These are phyloP conservation scores for Halisarca cf. caerulea DNA, from an alignment of 37 sponge, comb jelly and placozoan genomes.

Conservation along the genomic window DNA sequence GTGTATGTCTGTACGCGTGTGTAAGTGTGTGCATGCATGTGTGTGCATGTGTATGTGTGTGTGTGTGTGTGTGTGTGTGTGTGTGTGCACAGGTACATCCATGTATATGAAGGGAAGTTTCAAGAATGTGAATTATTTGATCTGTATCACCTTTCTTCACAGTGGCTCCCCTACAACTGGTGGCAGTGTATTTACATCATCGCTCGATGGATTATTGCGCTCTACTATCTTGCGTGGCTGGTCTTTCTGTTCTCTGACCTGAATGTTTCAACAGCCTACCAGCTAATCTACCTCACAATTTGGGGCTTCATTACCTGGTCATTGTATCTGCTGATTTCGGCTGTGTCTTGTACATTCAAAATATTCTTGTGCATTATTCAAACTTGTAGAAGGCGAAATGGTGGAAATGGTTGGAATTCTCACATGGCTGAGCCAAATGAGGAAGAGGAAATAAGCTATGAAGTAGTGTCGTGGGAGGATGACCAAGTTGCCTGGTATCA, in stretches of 20 bases:
- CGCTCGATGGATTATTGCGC: slow-evolving; percentile 47
- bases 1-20: no score
- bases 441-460: neutral
- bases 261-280: neutral
- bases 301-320: slow-evolving; percentile 47
- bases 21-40: no score
- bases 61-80: no score
- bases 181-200: slow-evolving; percentile 52
- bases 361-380: neutral
- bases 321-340: slow-evolving; percentile 47
- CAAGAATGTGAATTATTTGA: no score
- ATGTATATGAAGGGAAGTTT: no score
- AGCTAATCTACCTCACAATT: slow-evolving; percentile 76
- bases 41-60: no score
- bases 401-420: neutral
- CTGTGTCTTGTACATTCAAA: slow-evolving; percentile 33
- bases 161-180: slow-evolving; percentile 73
- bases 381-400: neutral
- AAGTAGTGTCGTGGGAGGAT: neutral
- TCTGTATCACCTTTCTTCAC: no score
- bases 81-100: no score
- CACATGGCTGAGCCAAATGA: neutral
- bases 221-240: slow-evolving; percentile 57
- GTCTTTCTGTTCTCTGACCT: neutral
- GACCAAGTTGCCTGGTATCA: slow-evolving; percentile 62